These are phyloP conservation scores for Tiphia femorata DNA, from an alignment of 2,888 invertebrate species.

Conservation along the genomic window DNA sequence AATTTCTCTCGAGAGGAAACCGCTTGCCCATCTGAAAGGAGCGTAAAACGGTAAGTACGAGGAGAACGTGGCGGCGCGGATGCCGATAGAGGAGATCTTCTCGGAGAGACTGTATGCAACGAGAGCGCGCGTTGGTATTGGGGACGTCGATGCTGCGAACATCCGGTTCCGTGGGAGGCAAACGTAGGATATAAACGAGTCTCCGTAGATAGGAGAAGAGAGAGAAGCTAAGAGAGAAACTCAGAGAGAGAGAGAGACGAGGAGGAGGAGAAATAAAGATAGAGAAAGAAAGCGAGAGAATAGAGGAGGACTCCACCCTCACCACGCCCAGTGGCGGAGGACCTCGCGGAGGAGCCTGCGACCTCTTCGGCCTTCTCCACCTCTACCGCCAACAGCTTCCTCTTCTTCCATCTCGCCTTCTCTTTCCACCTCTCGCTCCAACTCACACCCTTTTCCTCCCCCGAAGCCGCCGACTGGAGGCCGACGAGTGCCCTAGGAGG, in stretches of 20 bases:
- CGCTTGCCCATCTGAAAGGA: slow-evolving; percentile 10
- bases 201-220: slow-evolving; percentile 18
- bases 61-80: neutral
- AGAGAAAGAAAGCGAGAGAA: too few relatives aligned
- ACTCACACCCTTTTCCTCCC: slow-evolving; percentile 5
- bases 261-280: too few relatives aligned
- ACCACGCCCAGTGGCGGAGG: slow-evolving; percentile 60
- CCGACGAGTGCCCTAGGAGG: slow-evolving; percentile 65
- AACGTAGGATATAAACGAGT: slow-evolving; percentile 47
- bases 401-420: neutral
- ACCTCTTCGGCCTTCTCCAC: slow-evolving; percentile 32
- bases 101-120: neutral
- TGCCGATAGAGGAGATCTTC: neutral
- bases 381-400: slow-evolving; percentile 14
- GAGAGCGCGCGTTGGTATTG: neutral
- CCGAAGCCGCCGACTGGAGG: too few relatives aligned
- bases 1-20: too few relatives aligned
- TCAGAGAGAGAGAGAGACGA: too few relatives aligned
- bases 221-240: too few relatives aligned
- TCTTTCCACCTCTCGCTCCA: slow-evolving; percentile 10
- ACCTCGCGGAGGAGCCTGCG: slow-evolving; percentile 33
- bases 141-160: slow-evolving; percentile 23
- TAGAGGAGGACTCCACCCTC: slow-evolving; percentile 56
- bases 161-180: slow-evolving; percentile 31
- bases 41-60: slow-evolving; percentile 1